Evolutionary conservation across 2,888 invertebrate genomes (phyloP), one percentile per base, ranked within the genome.

Genomic region (Rhodophaea formosa): DNA sequence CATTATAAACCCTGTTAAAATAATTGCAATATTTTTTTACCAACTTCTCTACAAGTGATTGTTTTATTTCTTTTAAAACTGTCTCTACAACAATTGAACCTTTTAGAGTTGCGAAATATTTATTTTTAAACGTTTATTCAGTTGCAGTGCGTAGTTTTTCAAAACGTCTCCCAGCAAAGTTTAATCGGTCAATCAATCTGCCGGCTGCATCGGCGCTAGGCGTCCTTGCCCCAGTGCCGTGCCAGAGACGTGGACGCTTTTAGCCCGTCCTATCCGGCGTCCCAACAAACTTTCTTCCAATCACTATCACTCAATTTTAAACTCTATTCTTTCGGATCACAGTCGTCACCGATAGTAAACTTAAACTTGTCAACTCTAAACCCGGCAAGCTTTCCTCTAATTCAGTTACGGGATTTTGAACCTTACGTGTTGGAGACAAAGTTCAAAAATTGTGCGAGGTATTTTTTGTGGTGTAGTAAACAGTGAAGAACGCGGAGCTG

Each of bases 151-250:
- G 17, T 14, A 29, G 5, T 42, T 54, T 49, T 56, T 55, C n/a
- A 30, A 45, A 32, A 71, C 69, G 70, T 75, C 73, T 74, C 68
- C 62, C 67, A 70, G 71, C 71, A 73, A 70, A 84, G 84, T 88
- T 89, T 88, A 82, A 89, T 89, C 86, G 82, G 80, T 82, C 82
- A 82, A 89, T 90, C 88, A 86, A 85, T 86, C 83, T 80, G 75
- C 71, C 74, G 79, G 74, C 70, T 84, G 86, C 86, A 86, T 84
- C 76, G 85, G 82, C 82, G 82, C 83, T 80, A 72, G 62, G 79
- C 86, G 89, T 86, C 89, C 89, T 90, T 90, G 89, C 84, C 88
- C 89, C 82, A 88, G 82, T 89, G 82, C 77, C 78, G 86, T 81
- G 84, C 86, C 87, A 87, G 75, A 80, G 82, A 78, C 80, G 76